Evolutionary conservation across 2,113 vertebrate species (phyloP), one percentile per base, ranked within the genome.

Genomic region (Eulacestoma nigropectus): DNA sequence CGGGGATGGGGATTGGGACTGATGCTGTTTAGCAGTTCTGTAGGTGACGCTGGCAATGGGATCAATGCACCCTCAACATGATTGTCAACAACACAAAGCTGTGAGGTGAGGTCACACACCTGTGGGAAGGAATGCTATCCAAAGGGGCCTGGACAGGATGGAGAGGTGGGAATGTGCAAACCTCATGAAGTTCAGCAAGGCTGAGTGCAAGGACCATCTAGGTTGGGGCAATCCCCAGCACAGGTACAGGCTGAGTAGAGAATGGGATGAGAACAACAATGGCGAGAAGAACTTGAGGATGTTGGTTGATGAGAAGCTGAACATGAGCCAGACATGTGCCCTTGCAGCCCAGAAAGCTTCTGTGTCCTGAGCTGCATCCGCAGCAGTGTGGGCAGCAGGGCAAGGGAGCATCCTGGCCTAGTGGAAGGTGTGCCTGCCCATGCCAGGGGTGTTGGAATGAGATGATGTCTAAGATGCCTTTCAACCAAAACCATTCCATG

Each of bases 1-100:
- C 13, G 20, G 20, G 32, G 22, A 0, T 0, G 29, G 9, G 60
- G 15, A 44, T 0, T 42, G 26, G 10, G 10, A 9, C 33, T 16
- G 13, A 10, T 29, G 44, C 9, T 17, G 11, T 82, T 60, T 21
- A 11, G 21, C 29, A 67, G 16, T 60, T 52, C 77, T 46, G 19
- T 26, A 25, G 39, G 20, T 46, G 33, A 25, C 22, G 8, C 0
- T 1, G 32, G 27, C n/a, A 56, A 17, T 10, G 17, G 30, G 32
- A 64, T 32, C 17, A 11, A 6, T 19, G 30, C 41, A 60, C 17
- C 20, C 44, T 39, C 47, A 46, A 13, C 46, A 63, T 3, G 4
- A 35, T 1, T 47, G n/a, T 16, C n/a, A 55, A 1, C 13, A 14
- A 1, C 19, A 69, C 16, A 3, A 19, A 41, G 16, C n/a, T 53